Evolutionary conservation across 2,797 vertebrate species (phyloP).

Genomic region (Brachyrhaphis roseni): DNA sequence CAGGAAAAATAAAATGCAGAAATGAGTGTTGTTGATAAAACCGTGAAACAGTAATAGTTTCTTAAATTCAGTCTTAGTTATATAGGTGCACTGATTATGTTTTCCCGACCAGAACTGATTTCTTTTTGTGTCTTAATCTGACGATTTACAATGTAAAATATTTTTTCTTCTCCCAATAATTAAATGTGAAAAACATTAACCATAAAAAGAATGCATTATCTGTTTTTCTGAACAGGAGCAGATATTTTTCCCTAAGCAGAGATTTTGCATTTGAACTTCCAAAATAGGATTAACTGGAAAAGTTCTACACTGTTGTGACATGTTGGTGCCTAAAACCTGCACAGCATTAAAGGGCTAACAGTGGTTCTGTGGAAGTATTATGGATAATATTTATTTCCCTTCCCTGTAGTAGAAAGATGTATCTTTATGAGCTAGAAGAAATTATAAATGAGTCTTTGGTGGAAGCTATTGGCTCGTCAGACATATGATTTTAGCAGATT

Average conservation of each 20-base stretch:
- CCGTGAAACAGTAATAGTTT: slow-evolving; percentile 13
- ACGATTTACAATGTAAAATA: neutral
- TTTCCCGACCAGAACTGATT: neutral
- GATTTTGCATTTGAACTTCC: neutral
- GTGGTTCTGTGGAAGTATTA: neutral
- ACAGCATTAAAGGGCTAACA: neutral
- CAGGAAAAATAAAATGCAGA: slow-evolving; percentile 22
- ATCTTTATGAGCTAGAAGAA: neutral
- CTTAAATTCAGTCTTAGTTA: neutral
- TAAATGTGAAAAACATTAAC: neutral
- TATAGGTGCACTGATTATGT: neutral
- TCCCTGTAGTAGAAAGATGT: neutral
- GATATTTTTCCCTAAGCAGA: neutral
- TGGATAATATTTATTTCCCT: neutral
- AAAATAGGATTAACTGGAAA: neutral
- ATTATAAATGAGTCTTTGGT: neutral
- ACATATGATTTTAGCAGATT: neutral
- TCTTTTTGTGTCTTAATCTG: neutral
- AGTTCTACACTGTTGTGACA: neutral
- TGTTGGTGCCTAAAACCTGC: neutral
- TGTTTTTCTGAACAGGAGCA: neutral
- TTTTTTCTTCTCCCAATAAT: neutral
- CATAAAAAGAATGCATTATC: neutral
- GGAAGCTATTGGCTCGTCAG: neutral
- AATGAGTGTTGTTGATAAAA: slow-evolving; percentile 12